phyloP scores from a whole-genome alignment of 2,888 invertebrate species.

The Microctonus brassicae region DNA sequence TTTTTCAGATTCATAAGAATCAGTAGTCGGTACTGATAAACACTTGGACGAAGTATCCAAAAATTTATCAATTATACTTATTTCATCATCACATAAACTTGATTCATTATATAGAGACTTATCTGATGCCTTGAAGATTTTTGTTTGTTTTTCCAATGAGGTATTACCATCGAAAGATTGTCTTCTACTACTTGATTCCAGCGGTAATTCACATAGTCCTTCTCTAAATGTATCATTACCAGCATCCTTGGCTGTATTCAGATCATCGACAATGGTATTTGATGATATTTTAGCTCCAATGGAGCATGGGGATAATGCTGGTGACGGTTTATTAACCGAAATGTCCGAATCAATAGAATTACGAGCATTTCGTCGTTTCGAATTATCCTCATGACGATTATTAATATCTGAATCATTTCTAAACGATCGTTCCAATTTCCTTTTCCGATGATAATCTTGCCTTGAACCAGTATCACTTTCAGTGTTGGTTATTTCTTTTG shows the following conservation, averaged over 20 bases:
- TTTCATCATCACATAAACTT: not conserved
- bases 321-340: not conserved
- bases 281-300: not conserved
- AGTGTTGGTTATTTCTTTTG: not conserved
- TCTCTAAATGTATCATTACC: not conserved
- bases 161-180: not conserved
- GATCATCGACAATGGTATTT: not conserved
- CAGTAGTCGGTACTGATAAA: too few species aligned
- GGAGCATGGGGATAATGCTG: not conserved
- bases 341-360: conserved; percentile 3
- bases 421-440: not conserved
- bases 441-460: not conserved
- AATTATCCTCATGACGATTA: not conserved
- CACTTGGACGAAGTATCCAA: too few species aligned
- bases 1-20: too few species aligned
- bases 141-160: not conserved
- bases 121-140: not conserved
- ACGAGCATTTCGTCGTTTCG: not conserved
- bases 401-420: too few species aligned
- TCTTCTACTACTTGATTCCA: not conserved
- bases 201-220: not conserved
- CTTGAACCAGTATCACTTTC: not conserved
- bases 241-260: not conserved
- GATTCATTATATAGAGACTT: not conserved
- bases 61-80: too few species aligned